Evolutionary conservation across 2,113 vertebrate genomes (phyloP).

Genomic region (Ophthalmolycus amberensis): DNA sequence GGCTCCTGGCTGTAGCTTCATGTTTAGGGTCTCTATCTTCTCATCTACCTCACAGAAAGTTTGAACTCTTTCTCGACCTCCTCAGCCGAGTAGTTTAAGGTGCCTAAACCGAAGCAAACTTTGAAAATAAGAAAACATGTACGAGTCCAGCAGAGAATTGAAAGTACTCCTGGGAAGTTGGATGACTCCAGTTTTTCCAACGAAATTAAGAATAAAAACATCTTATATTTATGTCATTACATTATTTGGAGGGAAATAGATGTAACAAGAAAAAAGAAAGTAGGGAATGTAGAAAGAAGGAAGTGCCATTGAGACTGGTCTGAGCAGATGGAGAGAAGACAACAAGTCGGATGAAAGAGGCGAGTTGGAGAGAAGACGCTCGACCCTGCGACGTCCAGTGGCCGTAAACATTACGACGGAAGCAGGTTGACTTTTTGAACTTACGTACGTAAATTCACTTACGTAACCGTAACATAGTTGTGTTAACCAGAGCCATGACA

Average conservation of each 20-base stretch:
- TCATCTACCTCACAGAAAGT: background rate
- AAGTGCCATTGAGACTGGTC: background rate
- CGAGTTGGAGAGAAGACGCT: background rate
- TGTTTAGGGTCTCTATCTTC: background rate
- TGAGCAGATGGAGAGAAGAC: constrained; percentile 3
- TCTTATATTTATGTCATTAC: background rate
- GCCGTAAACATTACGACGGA: too few relatives aligned
- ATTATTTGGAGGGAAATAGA: constrained; percentile 1
- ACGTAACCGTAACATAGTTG: background rate
- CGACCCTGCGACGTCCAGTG: too few relatives aligned
- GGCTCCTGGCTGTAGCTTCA: background rate
- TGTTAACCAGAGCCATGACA: background rate
- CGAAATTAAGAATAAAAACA: background rate
- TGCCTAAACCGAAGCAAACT: background rate
- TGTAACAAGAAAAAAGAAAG: background rate
- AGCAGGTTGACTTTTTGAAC: background rate
- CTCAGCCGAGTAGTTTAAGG: background rate
- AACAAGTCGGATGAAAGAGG: constrained; percentile 1
- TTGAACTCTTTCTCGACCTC: background rate
- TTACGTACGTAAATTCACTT: background rate
- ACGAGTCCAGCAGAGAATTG: background rate
- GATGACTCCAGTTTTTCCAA: background rate
- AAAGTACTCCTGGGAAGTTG: background rate
- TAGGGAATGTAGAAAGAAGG: background rate
- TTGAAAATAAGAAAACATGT: background rate